These are phyloP conservation scores for Aphidius colemani DNA, from an alignment of 2,888 invertebrate species.

Conservation along the genomic window DNA sequence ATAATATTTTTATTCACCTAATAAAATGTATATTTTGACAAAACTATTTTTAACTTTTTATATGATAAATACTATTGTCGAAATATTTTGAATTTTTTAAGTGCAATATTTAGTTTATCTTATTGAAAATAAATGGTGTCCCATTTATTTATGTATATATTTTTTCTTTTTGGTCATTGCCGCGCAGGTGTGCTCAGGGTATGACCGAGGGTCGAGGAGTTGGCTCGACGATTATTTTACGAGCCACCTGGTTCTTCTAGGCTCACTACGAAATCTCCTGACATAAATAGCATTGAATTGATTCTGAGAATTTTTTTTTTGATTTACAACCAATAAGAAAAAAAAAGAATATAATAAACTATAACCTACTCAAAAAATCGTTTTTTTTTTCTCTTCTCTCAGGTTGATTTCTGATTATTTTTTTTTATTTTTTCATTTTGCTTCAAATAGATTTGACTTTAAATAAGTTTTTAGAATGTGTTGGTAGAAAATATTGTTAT, in stretches of 20 bases:
- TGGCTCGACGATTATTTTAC: slow-evolving; percentile 44
- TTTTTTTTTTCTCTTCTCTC: too few species aligned
- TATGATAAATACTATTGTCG: neutral
- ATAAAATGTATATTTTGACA: neutral
- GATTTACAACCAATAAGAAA: slow-evolving; percentile 26
- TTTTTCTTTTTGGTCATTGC: neutral
- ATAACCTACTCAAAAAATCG: too few species aligned
- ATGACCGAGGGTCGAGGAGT: slow-evolving; percentile 34
- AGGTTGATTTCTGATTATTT: too few species aligned
- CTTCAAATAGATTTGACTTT: too few species aligned
- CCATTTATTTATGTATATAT: neutral
- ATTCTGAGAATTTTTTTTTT: slow-evolving; percentile 27
- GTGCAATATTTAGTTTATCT: neutral
- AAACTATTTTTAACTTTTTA: neutral
- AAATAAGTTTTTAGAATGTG: too few species aligned
- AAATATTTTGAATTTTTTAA: neutral
- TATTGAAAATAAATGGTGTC: slow-evolving; percentile 22
- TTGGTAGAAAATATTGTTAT: too few species aligned
- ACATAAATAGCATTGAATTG: slow-evolving; percentile 21
- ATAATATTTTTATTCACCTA: neutral
- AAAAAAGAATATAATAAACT: slow-evolving; percentile 24
- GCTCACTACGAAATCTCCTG: slow-evolving; percentile 25
- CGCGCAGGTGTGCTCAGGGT: slow-evolving; percentile 42
- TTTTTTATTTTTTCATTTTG: too few species aligned
- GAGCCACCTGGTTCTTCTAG: slow-evolving; percentile 44